Conservation (phyloP, 2,113 vertebrate genomes). For the Planiliza haematocheilus region DNA sequence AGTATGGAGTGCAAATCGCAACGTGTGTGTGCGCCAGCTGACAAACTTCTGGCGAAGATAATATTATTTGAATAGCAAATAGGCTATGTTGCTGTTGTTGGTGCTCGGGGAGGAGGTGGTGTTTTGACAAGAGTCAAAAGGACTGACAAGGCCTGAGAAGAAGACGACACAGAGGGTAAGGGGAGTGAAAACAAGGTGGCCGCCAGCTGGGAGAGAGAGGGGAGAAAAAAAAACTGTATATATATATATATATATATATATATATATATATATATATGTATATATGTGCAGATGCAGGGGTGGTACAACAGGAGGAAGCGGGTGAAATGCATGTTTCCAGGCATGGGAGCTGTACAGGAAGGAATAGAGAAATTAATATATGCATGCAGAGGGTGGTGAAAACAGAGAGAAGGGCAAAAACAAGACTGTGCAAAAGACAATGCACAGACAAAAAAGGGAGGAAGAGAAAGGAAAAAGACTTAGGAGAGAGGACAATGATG, state of each 20-base stretch:
- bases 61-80: conserved; percentile 69
- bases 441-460: not conserved
- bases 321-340: conserved; percentile 13
- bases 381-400: conserved; percentile 15
- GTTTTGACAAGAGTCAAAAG: conserved; percentile 57
- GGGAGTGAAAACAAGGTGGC: not conserved
- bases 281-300: conserved; percentile 23
- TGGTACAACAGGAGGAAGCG: not conserved
- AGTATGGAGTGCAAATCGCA: no score
- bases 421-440: conserved; percentile 7
- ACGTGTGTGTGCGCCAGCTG: conserved; percentile 14
- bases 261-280: no score
- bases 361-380: conserved; percentile 14
- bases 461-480: conserved; percentile 36
- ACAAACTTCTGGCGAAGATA: not conserved
- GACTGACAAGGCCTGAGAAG: conserved; percentile 29
- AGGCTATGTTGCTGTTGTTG: conserved; percentile 27
- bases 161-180: conserved; percentile 1
- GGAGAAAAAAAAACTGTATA: not conserved
- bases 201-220: conserved; percentile 22
- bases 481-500: conserved; percentile 48
- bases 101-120: conserved; percentile 18
- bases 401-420: not conserved
- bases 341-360: conserved; percentile 5
- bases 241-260: no score